Evolutionary conservation across 2,888 invertebrate species (phyloP), one percentile per base, ranked within the genome.

Genomic region (Sarcophaga caerulescens): DNA sequence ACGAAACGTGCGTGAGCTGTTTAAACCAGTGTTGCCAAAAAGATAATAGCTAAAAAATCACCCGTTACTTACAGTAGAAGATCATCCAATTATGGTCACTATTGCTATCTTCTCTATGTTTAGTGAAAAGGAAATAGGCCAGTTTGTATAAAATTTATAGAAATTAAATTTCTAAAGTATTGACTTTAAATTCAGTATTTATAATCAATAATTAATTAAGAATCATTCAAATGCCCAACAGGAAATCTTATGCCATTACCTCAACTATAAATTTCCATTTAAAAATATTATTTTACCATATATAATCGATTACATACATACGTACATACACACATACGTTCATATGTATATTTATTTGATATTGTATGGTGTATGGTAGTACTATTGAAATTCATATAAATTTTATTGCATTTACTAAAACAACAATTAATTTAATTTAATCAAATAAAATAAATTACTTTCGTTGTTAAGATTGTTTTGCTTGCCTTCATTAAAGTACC

Each of bases 351-450:
- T 19, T 35, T 45, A 35, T 35, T 35, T 35, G 35, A 35, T 35
- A 35, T 35, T 35, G 0, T 10, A 10, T 35, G 35, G 35, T 10
- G 35, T 10, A 35, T 1, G 35, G 0, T 35, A 8, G 17, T 65
- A 45, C 59, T 68, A 66, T 52, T 59, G 19, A 66, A 78, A 81
- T 74, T 44, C 17, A 63, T 71, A 84, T 78, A 86, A 79, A 84
- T 84, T 81, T 86, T 86, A 86, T 86, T 70, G 78, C 81, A 57
- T 84, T 74, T 78, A 68, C 63, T 81, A 75, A 81, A 81, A 69
- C 60, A 81, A 66, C 81, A 84, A 84, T 84, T 84, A 84, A 86
- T 81, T 86, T 84, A 84, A 86, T 81, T 86, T 78, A 81, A 84
- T 81, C 81, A 84, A 86, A 86, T 86, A 84, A 86, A 81, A 86